Evolutionary conservation across 2,797 vertebrate genomes (phyloP).

Genomic region (Chaunax sp.): DNA sequence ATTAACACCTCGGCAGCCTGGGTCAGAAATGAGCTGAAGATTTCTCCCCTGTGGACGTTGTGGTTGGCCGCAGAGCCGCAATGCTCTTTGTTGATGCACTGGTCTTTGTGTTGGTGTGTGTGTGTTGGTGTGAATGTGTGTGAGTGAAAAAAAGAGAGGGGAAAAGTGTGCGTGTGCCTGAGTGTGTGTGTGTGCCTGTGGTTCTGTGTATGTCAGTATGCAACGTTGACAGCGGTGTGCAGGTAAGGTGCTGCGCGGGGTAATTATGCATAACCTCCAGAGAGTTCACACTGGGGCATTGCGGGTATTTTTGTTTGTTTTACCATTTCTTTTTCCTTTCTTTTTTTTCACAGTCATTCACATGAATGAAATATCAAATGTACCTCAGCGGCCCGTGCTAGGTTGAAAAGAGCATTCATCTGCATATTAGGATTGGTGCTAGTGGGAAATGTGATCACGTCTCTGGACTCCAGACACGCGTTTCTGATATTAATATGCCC

Average conservation of each 20-base stretch:
- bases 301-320: slow-evolving; percentile 82
- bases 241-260: slow-evolving; percentile 80
- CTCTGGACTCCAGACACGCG: slow-evolving; percentile 74
- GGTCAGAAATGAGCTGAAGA: slow-evolving; percentile 87
- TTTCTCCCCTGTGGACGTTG: slow-evolving; percentile 83
- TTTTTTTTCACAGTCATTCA: slow-evolving; percentile 53
- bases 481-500: slow-evolving; percentile 80
- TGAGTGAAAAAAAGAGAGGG: slow-evolving; percentile 15
- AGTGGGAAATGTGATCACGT: slow-evolving; percentile 75
- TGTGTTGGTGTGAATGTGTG: slow-evolving; percentile 29
- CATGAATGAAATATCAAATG: slow-evolving; percentile 86
- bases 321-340: slow-evolving; percentile 67
- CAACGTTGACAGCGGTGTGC: slow-evolving; percentile 69
- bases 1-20: slow-evolving; percentile 89
- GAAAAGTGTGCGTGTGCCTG: slow-evolving; percentile 20
- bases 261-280: slow-evolving; percentile 84
- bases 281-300: slow-evolving; percentile 77
- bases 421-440: slow-evolving; percentile 82
- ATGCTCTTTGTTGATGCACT: slow-evolving; percentile 73
- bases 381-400: slow-evolving; percentile 70
- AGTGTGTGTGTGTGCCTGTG: slow-evolving; percentile 22
- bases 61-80: slow-evolving; percentile 67
- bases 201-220: slow-evolving; percentile 55
- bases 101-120: slow-evolving; percentile 47
- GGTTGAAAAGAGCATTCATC: slow-evolving; percentile 78